Conservation (phyloP, 2,113 vertebrate species). For the Prunella fulvescens region DNA sequence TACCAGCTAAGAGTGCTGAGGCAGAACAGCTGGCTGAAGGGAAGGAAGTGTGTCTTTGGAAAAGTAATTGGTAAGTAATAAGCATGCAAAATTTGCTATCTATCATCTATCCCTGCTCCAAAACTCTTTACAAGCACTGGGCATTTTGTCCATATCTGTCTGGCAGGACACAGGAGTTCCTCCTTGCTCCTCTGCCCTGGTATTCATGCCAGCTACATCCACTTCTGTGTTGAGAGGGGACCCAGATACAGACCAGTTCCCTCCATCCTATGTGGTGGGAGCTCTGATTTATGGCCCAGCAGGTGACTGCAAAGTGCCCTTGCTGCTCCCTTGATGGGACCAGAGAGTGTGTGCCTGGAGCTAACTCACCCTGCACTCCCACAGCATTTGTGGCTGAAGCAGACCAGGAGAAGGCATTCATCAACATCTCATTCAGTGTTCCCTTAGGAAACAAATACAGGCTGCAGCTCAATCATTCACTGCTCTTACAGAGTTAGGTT, state of each 20-base stretch:
- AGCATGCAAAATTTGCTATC: slow-evolving; percentile 13
- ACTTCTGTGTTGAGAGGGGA: not conserved
- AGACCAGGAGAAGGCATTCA: not conserved
- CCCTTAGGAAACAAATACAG: not conserved
- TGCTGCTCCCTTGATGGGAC: not conserved
- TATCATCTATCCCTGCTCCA: not conserved
- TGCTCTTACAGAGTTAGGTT: not conserved
- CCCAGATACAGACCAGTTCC: not conserved
- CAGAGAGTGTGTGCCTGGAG: not conserved
- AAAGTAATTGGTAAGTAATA: slow-evolving; percentile 46
- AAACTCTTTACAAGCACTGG: not conserved
- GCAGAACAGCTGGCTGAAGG: slow-evolving; percentile 47
- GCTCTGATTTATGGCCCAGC: not conserved
- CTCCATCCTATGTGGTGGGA: not conserved
- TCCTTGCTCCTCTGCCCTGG: not conserved
- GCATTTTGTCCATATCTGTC: not conserved
- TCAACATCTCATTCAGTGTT: not conserved
- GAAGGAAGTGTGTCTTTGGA: slow-evolving; percentile 38
- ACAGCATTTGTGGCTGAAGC: not conserved
- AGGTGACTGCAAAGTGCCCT: not conserved
- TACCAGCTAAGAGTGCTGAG: slow-evolving; percentile 24
- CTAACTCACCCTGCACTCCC: not conserved
- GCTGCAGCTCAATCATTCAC: not conserved
- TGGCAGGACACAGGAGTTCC: not conserved
- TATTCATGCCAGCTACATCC: not conserved